Evolutionary conservation across 2,113 vertebrate species (phyloP), one percentile per base, ranked within the genome.

Genomic region (Verasper variegatus): DNA sequence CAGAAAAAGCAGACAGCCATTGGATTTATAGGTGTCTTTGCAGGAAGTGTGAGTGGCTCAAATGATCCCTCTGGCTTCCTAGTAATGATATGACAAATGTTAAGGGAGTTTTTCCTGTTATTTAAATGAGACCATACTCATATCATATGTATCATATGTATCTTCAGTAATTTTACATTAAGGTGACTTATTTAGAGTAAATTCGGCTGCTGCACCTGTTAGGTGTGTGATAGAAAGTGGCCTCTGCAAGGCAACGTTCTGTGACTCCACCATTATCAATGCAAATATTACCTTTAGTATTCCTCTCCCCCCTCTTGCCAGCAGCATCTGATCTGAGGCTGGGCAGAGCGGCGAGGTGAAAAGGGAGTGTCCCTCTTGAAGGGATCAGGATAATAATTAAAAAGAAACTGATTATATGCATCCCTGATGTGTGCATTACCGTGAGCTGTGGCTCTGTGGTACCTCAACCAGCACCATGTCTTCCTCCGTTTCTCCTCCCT

Each of bases 171-270:
- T 70, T 54, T 47, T 12, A 35, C 14, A 21, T 58, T 51, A 23
- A 59, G 75, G 20, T 54, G 59, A 71, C 40, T 54, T 18, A 20
- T 10, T 55, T 73, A 4, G 2, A 47, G 42, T 23, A 2, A 13
- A 57, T 35, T 54, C 4, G 21, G 21, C 21, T 20, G 56, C 61
- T 54, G 78, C 71, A 87, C 76, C 78, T 88, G 72, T 86, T 89
- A 54, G 51, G 26, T 78, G 54, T 14, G 6, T 58, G 68, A 79
- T 76, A 59, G 60, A 49, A 15, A 45, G n/a, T 3, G 42, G 54
- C 21, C 20, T 73, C 54, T 63, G 67, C 55, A 42, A 68, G 74
- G 60, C 75, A 63, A 20, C 1, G 4, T 31, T 64, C 21, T 55
- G 14, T 20, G 37, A 56, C 17, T 62, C 47, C 49, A 62, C 26